Evolutionary conservation across 2,797 vertebrate species (phyloP).

Genomic region (Fistularia tabacaria): DNA sequence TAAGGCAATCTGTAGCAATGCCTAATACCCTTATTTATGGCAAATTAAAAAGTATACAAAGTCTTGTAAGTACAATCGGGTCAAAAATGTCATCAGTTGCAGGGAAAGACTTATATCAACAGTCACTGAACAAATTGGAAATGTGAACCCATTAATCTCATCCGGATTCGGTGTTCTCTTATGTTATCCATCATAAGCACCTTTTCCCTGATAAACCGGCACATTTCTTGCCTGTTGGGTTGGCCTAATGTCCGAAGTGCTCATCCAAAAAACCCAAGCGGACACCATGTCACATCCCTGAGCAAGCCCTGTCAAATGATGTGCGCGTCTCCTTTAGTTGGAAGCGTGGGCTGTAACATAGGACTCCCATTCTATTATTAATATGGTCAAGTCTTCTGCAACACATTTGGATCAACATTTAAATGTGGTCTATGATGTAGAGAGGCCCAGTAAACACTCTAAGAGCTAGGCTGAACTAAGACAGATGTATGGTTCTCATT

Average conservation of each 20-base stretch:
- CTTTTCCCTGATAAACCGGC: slow-evolving; percentile 20
- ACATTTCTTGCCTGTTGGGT: slow-evolving; percentile 22
- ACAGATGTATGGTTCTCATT: neutral
- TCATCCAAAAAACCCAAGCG: slow-evolving; percentile 53
- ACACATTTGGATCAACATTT: slow-evolving; percentile 7
- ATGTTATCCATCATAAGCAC: slow-evolving; percentile 11
- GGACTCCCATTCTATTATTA: slow-evolving; percentile 34
- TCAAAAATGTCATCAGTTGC: too few species aligned
- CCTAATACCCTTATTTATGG: too few species aligned
- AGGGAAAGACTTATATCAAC: too few species aligned
- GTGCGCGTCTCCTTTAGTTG: slow-evolving; percentile 23
- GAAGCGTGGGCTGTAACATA: slow-evolving; percentile 9
- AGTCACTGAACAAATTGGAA: too few species aligned
- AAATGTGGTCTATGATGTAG: too few species aligned
- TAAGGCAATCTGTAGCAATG: too few species aligned
- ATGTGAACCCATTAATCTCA: too few species aligned
- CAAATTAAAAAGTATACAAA: too few species aligned
- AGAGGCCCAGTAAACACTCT: too few species aligned
- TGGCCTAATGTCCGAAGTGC: slow-evolving; percentile 17
- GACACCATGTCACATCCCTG: slow-evolving; percentile 45
- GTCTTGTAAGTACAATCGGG: too few species aligned
- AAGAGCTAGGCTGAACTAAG: neutral
- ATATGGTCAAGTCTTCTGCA: slow-evolving; percentile 11
- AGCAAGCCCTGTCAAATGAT: slow-evolving; percentile 45
- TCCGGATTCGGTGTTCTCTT: slow-evolving; percentile 5